Evolutionary conservation across 2,888 invertebrate genomes (phyloP).

Genomic region (Campoplex nolae): DNA sequence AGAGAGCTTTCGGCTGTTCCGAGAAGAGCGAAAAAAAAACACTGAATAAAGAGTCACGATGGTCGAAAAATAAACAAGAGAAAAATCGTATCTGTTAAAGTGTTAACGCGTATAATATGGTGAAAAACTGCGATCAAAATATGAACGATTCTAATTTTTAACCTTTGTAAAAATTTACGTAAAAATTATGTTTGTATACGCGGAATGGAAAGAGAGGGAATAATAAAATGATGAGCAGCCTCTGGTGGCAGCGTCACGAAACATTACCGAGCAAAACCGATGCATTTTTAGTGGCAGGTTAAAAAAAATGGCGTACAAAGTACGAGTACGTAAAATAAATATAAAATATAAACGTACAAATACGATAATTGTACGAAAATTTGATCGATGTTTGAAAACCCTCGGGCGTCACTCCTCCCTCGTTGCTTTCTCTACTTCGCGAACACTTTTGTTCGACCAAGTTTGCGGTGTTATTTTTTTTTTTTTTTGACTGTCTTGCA

Average conservation of each 20-base stretch:
- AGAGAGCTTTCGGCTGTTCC: background rate
- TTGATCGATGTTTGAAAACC: slow-evolving; percentile 1
- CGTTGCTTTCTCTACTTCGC: background rate
- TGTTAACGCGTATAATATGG: background rate
- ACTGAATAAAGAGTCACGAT: background rate
- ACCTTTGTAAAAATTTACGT: too few relatives aligned
- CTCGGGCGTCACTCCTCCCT: background rate
- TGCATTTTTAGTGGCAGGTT: background rate
- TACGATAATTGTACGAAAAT: slow-evolving; percentile 21
- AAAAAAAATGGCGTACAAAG: background rate
- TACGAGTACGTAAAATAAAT: background rate
- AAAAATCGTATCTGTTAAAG: background rate
- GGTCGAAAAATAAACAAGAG: background rate
- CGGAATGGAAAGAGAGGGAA: background rate
- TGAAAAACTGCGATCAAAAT: background rate
- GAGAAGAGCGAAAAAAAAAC: background rate
- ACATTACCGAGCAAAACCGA: background rate
- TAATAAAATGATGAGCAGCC: background rate
- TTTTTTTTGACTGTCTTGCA: background rate
- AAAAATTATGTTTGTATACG: too few relatives aligned
- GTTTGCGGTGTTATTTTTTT: background rate
- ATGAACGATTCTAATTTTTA: background rate
- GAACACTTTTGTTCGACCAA: background rate
- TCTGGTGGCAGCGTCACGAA: background rate
- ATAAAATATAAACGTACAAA: background rate